Evolutionary conservation across 30 jellyfish, hydroid and myxozoan species (phyloP).

Genomic region (Pelagia noctiluca): DNA sequence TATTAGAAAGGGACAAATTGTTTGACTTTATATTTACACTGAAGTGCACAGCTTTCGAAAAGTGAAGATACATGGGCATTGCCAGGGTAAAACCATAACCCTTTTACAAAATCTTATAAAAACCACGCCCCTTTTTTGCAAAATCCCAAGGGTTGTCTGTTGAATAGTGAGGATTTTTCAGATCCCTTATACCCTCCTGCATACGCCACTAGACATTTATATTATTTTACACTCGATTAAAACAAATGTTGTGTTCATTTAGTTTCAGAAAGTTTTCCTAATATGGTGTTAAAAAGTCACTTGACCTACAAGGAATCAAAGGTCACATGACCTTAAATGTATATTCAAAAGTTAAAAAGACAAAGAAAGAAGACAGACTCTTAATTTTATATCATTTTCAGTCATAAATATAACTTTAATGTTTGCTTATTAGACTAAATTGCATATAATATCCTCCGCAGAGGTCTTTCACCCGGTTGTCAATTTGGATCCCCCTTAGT

Average conservation of each 20-base stretch:
- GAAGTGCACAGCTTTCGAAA: not conserved
- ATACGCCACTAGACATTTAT: not conserved
- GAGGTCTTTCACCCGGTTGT: not conserved
- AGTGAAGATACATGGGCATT: not conserved
- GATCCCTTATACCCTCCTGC: not conserved
- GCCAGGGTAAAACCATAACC: not conserved
- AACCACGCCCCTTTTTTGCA: not conserved
- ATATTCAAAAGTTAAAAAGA: not conserved
- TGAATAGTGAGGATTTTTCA: not conserved
- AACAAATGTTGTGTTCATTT: conserved; percentile 8
- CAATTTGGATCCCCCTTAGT: conserved; percentile 26
- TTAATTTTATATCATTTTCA: not conserved
- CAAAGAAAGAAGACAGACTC: not conserved
- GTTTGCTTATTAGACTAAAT: conserved; percentile 5
- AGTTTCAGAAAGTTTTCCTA: conserved; percentile 14
- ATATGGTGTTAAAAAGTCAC: conserved; percentile 6
- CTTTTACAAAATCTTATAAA: not conserved
- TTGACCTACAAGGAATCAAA: not conserved
- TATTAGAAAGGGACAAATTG: conserved; percentile 11
- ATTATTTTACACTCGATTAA: not conserved
- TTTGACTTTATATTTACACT: conserved; percentile 26
- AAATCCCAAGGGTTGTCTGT: not conserved
- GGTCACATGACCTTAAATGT: conserved; percentile 31
- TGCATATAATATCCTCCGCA: not conserved
- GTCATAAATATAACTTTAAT: conserved; percentile 6